Percentiles rank a stretch among this genome's conserved stretches.
Conservation (phyloP, 2,797 vertebrate species). For the Hapalemur alaotrensis region DNA sequence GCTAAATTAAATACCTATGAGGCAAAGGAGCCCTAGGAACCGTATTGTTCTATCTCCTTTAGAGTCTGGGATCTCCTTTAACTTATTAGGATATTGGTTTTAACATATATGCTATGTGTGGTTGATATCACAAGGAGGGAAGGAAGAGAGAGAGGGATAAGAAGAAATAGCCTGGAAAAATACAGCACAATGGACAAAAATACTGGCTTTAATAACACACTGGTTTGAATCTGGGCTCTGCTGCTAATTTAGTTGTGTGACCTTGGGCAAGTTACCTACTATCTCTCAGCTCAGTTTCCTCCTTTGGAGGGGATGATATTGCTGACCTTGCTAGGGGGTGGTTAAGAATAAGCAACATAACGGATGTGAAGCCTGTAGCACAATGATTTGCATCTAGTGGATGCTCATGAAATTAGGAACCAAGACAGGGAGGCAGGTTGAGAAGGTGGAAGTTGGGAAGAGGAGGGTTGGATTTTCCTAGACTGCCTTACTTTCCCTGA, state of each 20-base stretch:
- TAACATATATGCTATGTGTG: neutral
- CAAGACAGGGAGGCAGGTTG: neutral
- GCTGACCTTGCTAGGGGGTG: neutral
- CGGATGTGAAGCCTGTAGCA: neutral
- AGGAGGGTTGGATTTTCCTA: neutral
- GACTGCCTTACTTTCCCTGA: neutral
- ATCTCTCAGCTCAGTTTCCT: neutral
- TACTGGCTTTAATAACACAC: neutral
- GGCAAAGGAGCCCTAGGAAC: neutral
- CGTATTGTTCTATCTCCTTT: neutral
- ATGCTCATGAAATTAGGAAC: neutral
- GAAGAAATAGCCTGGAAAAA: neutral
- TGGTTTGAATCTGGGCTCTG: neutral
- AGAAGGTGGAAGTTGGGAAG: neutral
- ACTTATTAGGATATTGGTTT: conserved; percentile 6
- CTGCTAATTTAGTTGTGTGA: neutral
- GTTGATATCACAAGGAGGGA: neutral
- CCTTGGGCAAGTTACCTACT: neutral
- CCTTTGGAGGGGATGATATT: neutral
- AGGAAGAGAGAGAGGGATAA: neutral
- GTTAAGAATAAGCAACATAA: neutral
- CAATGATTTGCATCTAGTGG: neutral
- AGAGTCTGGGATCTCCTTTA: neutral
- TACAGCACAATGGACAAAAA: neutral
- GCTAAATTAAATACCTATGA: conserved; percentile 36